These are phyloP conservation scores for Alexandromys fortis DNA, from an alignment of 2,113 vertebrate genomes.

Conservation along the genomic window DNA sequence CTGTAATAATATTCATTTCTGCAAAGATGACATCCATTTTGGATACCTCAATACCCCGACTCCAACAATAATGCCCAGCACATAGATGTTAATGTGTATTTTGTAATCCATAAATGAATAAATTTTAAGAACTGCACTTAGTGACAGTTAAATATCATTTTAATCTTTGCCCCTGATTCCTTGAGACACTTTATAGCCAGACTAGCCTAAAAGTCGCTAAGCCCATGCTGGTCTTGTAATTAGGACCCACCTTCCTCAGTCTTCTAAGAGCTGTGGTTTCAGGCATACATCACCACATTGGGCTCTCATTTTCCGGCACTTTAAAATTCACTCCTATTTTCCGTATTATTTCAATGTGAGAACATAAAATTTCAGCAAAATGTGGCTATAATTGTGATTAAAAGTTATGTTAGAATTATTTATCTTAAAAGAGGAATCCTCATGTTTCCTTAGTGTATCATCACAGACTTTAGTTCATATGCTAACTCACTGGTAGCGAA, in stretches of 20 bases:
- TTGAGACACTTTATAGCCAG: neutral
- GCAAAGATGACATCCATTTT: neutral
- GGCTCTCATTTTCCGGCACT: neutral
- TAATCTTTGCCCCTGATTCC: neutral
- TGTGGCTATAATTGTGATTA: neutral
- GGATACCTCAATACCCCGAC: neutral
- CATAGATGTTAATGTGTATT: neutral
- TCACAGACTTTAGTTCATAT: neutral
- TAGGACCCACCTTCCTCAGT: neutral
- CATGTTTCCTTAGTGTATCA: neutral
- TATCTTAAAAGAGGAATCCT: neutral
- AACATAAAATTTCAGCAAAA: constrained; percentile 7
- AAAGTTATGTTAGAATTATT: constrained; percentile 46
- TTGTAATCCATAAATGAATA: constrained; percentile 2
- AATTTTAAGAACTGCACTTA: constrained; percentile 22
- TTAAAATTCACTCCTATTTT: constrained; percentile 1
- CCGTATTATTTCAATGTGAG: constrained; percentile 3
- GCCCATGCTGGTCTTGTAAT: neutral
- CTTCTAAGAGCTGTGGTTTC: neutral
- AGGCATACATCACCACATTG: neutral
- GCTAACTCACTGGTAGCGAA: neutral
- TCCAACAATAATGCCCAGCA: neutral
- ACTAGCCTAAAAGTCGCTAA: neutral
- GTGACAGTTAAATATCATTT: constrained; percentile 42
- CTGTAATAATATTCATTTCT: neutral